Base-by-base conservation (phyloP, 2,888 invertebrate genomes). In the Sarcophaga carnaria region DNA sequence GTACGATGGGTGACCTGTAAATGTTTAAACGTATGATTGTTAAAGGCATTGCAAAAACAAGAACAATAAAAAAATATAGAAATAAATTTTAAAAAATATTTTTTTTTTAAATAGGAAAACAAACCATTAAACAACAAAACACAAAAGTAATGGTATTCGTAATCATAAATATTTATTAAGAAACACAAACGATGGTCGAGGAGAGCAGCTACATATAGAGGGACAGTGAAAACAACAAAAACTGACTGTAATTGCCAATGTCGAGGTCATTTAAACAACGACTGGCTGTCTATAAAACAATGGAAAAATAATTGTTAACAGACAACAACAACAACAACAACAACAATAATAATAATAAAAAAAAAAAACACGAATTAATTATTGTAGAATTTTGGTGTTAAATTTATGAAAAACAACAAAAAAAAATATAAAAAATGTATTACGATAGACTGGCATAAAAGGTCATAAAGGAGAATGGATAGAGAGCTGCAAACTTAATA, bases 1-100 rank as follows among this genome's bases (percentile, higher is more conserved):
- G 97, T 96, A 93, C 97, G 96, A 94, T 99, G 98, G 89, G 97
- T 98, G 93, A 98, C 98, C 97, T 98, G 95, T 67, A 95, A 79
- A 95, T 89, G 37, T 37, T 10, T 2, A 37, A 37, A 37, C 2
- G 2, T 37, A 2, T 37, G 3, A 37, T 37, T 37, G 37, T 37
- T 37, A 37, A 37, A 37, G 2, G 8, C 10, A 37, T 8, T 37
- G 8, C 2, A 37, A 37, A 1, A 37, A 37, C 37, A 37, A 10
- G 2, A 87, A 89, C 90, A 88, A 78, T n/a, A 86, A 78, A 80
- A 84, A 86, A 82, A 63, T 69, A 12, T 17, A 67, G n/a, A 85
- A 22, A 83, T 6, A 83, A 63, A 22, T 74, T 60, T 22, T 70
- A 62, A 54, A 49, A 70, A 59, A 83, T 22, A 80, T 47, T 67